These are phyloP conservation scores for Anastrepha obliqua DNA, from an alignment of 1,140 invertebrate species.

Conservation along the genomic window DNA sequence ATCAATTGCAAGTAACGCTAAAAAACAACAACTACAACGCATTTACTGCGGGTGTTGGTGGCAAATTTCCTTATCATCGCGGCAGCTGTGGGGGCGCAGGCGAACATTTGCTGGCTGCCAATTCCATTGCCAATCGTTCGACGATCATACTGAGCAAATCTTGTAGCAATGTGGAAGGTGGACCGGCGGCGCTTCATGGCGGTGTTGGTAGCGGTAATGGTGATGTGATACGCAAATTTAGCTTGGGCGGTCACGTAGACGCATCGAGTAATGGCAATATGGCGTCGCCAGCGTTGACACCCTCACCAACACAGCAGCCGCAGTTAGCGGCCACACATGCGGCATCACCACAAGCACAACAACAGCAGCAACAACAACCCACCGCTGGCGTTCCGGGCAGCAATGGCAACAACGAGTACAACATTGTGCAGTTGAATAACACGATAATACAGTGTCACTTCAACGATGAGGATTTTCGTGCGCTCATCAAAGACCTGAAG, in stretches of 20 bases:
- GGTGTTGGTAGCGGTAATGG: slow-evolving; percentile 54
- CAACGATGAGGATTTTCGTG: slow-evolving; percentile 71
- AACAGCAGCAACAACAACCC: slow-evolving; percentile 31
- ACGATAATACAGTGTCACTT: slow-evolving; percentile 73
- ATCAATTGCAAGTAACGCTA: slow-evolving; percentile 70
- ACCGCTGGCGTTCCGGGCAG: slow-evolving; percentile 54
- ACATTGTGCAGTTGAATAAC: slow-evolving; percentile 71
- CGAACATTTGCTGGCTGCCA: slow-evolving; percentile 69
- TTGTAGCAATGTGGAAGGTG: slow-evolving; percentile 71
- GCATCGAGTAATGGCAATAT: slow-evolving; percentile 32
- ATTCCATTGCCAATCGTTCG: slow-evolving; percentile 71
- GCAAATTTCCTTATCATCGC: slow-evolving; percentile 69
- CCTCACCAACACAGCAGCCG: slow-evolving; percentile 57
- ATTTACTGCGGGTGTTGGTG: background rate
- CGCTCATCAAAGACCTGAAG: slow-evolving; percentile 72
- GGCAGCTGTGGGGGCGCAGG: slow-evolving; percentile 71
- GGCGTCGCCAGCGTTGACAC: slow-evolving; percentile 45
- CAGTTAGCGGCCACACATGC: slow-evolving; percentile 56
- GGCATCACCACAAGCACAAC: slow-evolving; percentile 14
- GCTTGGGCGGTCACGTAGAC: slow-evolving; percentile 7
- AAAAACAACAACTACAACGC: slow-evolving; percentile 70
- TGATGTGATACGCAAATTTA: slow-evolving; percentile 27
- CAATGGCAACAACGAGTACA: slow-evolving; percentile 72
- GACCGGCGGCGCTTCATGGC: slow-evolving; percentile 34
- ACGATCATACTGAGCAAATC: slow-evolving; percentile 72